Evolutionary conservation across 2,888 invertebrate species (phyloP).

Genomic region (Leucophenga montana): DNA sequence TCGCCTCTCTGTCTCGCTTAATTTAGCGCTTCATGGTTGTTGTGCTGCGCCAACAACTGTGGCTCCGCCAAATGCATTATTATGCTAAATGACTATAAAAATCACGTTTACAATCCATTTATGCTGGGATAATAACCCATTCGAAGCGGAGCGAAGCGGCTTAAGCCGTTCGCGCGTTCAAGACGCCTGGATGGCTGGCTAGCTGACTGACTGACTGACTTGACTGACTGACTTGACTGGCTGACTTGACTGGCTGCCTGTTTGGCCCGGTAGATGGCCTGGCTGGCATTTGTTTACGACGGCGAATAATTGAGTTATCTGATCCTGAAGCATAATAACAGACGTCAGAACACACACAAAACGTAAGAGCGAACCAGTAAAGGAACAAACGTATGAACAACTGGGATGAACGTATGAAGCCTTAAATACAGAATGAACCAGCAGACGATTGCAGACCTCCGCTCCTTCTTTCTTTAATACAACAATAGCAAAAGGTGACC

Average conservation of each 20-base stretch:
- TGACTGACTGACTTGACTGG: constrained; percentile 10
- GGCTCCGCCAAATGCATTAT: constrained; percentile 67
- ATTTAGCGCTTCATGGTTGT: too few relatives aligned
- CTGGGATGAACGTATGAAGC: too few relatives aligned
- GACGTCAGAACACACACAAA: constrained; percentile 14
- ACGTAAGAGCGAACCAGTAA: not conserved
- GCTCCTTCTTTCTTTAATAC: too few relatives aligned
- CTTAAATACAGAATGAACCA: too few relatives aligned
- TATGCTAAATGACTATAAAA: constrained; percentile 73
- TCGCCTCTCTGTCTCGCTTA: not conserved
- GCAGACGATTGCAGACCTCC: too few relatives aligned
- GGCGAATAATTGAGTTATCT: constrained; percentile 72
- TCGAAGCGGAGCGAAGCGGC: constrained; percentile 41
- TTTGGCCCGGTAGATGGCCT: not conserved
- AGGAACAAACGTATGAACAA: too few relatives aligned
- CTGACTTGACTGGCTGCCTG: constrained; percentile 1
- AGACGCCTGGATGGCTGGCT: constrained; percentile 40
- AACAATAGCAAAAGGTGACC: too few relatives aligned
- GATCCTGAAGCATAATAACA: constrained; percentile 51
- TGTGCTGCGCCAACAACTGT: not conserved
- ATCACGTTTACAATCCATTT: constrained; percentile 73
- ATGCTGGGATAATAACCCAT: constrained; percentile 70
- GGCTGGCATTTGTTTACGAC: constrained; percentile 68
- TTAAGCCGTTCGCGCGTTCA: constrained; percentile 24
- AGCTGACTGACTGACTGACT: constrained; percentile 9